phyloP scores from a whole-genome alignment of 1,140 invertebrate genomes.

The Microplitis mediator region DNA sequence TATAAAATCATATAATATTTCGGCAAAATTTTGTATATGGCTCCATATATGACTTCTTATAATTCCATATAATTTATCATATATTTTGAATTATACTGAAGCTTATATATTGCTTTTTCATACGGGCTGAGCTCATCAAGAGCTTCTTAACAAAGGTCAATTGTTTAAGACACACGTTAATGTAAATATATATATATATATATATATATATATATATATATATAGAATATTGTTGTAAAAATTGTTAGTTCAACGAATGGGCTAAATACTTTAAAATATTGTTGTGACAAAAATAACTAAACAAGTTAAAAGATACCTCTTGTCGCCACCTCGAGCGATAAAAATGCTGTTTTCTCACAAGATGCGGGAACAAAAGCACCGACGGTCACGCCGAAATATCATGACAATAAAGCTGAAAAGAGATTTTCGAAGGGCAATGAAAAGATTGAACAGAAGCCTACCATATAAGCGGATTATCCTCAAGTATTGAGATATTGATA shows the following conservation, averaged over 20 bases:
- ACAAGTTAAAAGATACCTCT: slow-evolving; percentile 56
- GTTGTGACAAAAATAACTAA: slow-evolving; percentile 53
- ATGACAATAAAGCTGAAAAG: slow-evolving; percentile 27
- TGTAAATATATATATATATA: too few species aligned
- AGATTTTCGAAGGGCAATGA: slow-evolving; percentile 6
- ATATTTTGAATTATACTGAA: too few species aligned
- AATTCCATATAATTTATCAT: too few species aligned
- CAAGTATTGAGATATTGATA: slow-evolving; percentile 21
- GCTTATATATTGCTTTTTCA: too few species aligned
- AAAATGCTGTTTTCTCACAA: slow-evolving; percentile 63
- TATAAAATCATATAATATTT: too few species aligned
- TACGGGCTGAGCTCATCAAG: too few species aligned
- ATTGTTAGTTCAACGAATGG: slow-evolving; percentile 22
- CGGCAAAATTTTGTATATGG: too few species aligned
- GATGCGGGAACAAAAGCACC: slow-evolving; percentile 54
- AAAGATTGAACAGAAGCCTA: slow-evolving; percentile 9
- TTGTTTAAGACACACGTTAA: too few species aligned
- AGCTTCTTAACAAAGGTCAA: too few species aligned
- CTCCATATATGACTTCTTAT: too few species aligned
- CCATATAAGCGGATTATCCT: slow-evolving; percentile 29
- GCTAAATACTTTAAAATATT: slow-evolving; percentile 21
- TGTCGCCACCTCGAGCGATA: slow-evolving; percentile 62
- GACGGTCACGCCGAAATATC: slow-evolving; percentile 21
- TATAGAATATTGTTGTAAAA: neutral
- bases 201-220: too few species aligned